Evolutionary conservation across 1,140 invertebrate species (phyloP), one percentile per base, ranked within the genome.

Genomic region (Heliconius hewitsoni): DNA sequence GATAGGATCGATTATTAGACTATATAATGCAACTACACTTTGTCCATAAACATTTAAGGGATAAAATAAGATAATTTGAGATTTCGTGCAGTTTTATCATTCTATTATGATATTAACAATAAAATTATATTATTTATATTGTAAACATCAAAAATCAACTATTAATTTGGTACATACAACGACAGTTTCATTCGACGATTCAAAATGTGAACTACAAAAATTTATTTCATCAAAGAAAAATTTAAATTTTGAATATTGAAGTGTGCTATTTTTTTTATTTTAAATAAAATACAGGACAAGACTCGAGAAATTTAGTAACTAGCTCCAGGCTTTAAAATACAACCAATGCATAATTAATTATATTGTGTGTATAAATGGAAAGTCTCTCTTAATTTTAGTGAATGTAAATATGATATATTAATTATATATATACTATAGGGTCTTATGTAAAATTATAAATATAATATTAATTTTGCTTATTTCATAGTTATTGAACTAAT

Each of bases 341-440:
- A 39, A 72, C n/a, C 71, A 72, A 72, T 72, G 71, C 71, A 72
- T 72, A 39, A 72, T 72, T 42, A 66, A 27, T 27, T 66, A 16
- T 66, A 66, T 13, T 66, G 1, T 57, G 8, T 57, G 27, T 71
- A 71, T 71, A 71, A 39, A 71, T n/a, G 30, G 71, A 42, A 72
- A 72, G 71, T 72, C 71, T 72, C 71, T 72, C 71, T 39, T 72
- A 72, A 42, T 72, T 39, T 72, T 72, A 72, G 18, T n/a, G 16
- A 72, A 39, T 72, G 71, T 72, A 72, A 37, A 72, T 72, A 39
- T 2, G 16, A 72, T 39, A 42, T 72, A 27, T 23, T 16, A 16
- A 27, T 66, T 60, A 60, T 23, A 19, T 57, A 60, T 66, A 11
- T 66, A 66, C 1, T 1, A 27, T 66, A 16, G 9, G 23, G 60